Conservation (phyloP, 2,797 vertebrate genomes). For the Spinibarbus caldwelli region DNA sequence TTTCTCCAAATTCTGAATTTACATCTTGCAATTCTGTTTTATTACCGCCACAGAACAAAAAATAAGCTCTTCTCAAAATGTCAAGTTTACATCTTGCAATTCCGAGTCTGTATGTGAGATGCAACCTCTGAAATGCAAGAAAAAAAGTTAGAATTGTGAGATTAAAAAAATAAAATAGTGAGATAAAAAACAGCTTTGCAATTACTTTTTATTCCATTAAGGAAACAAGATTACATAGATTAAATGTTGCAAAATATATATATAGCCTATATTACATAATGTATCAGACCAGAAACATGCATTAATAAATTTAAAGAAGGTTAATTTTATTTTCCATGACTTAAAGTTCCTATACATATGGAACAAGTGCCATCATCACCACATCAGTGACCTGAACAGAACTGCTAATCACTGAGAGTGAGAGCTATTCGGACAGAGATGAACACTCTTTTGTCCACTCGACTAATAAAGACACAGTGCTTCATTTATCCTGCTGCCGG, state of each 20-base stretch:
- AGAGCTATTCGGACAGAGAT: constrained; percentile 18
- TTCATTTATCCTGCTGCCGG: constrained; percentile 32
- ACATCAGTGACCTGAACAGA: constrained; percentile 4
- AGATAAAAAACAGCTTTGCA: not conserved
- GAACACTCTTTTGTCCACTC: constrained; percentile 8
- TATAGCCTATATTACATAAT: not conserved
- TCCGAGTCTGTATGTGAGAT: too few relatives aligned
- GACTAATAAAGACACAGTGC: constrained; percentile 39
- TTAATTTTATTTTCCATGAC: not conserved
- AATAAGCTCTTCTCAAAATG: too few relatives aligned
- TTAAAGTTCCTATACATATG: too few relatives aligned
- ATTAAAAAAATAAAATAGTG: not conserved
- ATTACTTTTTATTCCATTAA: not conserved
- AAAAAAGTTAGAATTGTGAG: not conserved
- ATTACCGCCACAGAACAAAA: too few relatives aligned
- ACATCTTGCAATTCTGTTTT: not conserved
- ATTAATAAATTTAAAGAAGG: not conserved
- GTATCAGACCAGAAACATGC: not conserved
- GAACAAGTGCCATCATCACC: not conserved
- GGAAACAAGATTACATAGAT: not conserved
- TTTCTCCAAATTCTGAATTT: too few relatives aligned
- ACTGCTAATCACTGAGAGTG: constrained; percentile 22
- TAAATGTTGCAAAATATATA: not conserved
- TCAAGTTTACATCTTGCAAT: too few relatives aligned
- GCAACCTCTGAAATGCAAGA: too few relatives aligned